Conservation (phyloP, 2,113 vertebrate species). For the Corythornis vintsioides region DNA sequence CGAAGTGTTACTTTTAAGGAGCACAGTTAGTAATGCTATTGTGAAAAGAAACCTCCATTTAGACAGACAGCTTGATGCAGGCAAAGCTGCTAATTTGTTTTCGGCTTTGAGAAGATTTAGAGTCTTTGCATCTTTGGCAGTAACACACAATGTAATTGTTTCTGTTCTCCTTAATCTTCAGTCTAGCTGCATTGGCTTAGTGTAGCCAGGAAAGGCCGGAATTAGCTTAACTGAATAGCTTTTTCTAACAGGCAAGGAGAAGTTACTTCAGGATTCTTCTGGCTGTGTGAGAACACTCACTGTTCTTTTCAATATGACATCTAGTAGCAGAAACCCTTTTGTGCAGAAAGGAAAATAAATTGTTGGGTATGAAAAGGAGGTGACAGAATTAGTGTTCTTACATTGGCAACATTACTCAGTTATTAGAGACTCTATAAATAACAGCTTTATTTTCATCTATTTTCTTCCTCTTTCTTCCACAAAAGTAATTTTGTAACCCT, state of each 20-base stretch:
- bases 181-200: conserved; percentile 13
- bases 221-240: conserved; percentile 5
- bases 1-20: conserved; percentile 55
- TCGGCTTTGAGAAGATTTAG: conserved; percentile 72
- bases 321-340: background rate
- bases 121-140: conserved; percentile 60
- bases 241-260: background rate
- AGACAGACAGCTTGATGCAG: conserved; percentile 21
- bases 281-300: background rate
- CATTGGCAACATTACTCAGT: background rate
- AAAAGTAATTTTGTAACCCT: conserved; percentile 40
- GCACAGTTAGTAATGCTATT: conserved; percentile 29
- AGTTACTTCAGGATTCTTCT: background rate
- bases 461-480: conserved; percentile 34
- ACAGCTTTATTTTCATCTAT: conserved; percentile 48
- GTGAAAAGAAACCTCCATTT: conserved; percentile 55
- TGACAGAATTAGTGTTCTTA: conserved; percentile 46
- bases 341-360: background rate
- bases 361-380: conserved; percentile 20
- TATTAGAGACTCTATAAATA: conserved; percentile 30
- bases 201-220: conserved; percentile 12
- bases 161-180: conserved; percentile 56
- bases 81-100: conserved; percentile 79
- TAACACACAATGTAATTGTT: conserved; percentile 60
- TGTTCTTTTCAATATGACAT: background rate